Conservation (phyloP, 1,140 invertebrate genomes). For the Centruroides sculpturatus region DNA sequence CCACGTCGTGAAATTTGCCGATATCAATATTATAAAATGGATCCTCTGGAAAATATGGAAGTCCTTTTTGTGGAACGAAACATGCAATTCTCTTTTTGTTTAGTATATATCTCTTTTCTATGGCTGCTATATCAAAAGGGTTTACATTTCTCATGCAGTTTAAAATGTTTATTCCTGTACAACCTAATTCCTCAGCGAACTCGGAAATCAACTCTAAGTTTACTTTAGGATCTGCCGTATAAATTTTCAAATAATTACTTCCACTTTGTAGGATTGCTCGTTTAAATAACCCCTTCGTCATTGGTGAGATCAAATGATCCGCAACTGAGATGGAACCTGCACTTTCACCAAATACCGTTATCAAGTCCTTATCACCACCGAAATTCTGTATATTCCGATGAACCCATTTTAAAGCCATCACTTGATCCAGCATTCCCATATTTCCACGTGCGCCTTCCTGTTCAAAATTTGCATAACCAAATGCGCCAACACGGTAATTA, state of each 20-base stretch:
- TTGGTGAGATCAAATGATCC: slow-evolving; percentile 28
- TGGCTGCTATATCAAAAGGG: background rate
- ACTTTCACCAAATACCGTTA: slow-evolving; percentile 34
- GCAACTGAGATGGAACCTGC: slow-evolving; percentile 27
- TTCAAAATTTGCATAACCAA: slow-evolving; percentile 24
- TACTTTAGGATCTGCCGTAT: background rate
- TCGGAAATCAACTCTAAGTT: background rate
- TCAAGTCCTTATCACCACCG: no score
- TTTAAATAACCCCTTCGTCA: slow-evolving; percentile 13
- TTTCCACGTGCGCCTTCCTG: slow-evolving; percentile 17
- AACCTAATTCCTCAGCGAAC: background rate
- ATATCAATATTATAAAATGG: background rate
- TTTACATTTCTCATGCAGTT: background rate
- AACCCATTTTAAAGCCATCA: no score
- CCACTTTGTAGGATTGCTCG: slow-evolving; percentile 11
- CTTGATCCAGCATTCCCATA: slow-evolving; percentile 32
- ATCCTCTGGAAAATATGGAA: slow-evolving; percentile 6
- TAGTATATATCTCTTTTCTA: background rate
- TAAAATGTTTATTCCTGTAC: no score
- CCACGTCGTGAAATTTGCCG: slow-evolving; percentile 3
- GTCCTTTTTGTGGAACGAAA: background rate
- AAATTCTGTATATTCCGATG: no score
- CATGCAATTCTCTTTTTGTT: background rate
- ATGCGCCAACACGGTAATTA: slow-evolving; percentile 26
- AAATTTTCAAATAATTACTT: slow-evolving; percentile 26